These are phyloP conservation scores for Rhaphigaster nebulosa DNA, from an alignment of 2,888 invertebrate species.

Conservation along the genomic window DNA sequence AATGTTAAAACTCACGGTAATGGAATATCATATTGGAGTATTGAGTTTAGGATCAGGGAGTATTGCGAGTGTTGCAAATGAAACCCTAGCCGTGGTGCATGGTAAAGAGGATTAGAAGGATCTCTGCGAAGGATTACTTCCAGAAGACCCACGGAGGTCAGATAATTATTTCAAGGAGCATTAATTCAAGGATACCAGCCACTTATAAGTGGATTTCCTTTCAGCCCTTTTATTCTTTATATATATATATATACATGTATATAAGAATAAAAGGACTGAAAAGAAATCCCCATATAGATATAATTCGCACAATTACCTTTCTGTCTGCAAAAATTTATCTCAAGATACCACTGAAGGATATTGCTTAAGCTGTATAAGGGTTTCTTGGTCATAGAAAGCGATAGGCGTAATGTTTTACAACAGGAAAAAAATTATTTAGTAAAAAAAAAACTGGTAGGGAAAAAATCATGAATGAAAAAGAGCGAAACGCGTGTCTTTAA, in stretches of 20 bases:
- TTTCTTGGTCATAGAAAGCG: too few relatives aligned
- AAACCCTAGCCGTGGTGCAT: conserved; percentile 34
- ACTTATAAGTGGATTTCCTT: background rate
- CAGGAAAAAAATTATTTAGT: too few relatives aligned
- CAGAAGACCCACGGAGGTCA: conserved; percentile 17
- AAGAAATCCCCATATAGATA: too few relatives aligned
- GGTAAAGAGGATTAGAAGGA: conserved; percentile 28
- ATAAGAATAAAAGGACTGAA: too few relatives aligned
- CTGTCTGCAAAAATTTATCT: too few relatives aligned
- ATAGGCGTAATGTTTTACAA: too few relatives aligned
- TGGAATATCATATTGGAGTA: conserved; percentile 14
- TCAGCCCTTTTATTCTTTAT: background rate
- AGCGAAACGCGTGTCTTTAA: too few relatives aligned
- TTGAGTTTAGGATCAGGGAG: background rate
- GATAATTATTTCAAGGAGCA: conserved; percentile 13
- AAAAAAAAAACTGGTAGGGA: too few relatives aligned
- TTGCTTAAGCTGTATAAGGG: too few relatives aligned
- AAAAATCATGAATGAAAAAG: too few relatives aligned
- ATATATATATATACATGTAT: background rate
- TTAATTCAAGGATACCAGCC: background rate
- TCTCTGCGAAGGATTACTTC: background rate
- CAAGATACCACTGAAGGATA: too few relatives aligned
- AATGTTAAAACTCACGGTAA: background rate
- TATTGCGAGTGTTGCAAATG: background rate
- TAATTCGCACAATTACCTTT: too few relatives aligned